A percentile compares a stretch with the other conserved stretches of the same genome.
These are phyloP conservation scores for Anthophora plumipes DNA, from an alignment of 2,888 invertebrate genomes.

Conservation along the genomic window DNA sequence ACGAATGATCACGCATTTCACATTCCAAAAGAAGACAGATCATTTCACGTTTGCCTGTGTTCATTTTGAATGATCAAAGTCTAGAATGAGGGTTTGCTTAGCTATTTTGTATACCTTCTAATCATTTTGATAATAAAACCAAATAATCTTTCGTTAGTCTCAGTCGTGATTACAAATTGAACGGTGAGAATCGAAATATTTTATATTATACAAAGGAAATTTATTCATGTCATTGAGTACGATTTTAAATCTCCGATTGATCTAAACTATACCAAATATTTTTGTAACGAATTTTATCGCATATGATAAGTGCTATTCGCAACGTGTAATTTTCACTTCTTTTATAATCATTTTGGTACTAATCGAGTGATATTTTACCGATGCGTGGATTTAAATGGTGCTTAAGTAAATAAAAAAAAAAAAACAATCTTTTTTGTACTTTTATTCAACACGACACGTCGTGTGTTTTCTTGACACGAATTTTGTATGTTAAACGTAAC, in stretches of 20 bases:
- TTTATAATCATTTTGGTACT: constrained; percentile 57
- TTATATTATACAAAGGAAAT: constrained; percentile 23
- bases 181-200: constrained; percentile 15
- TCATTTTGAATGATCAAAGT: constrained; percentile 45
- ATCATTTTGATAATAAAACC: constrained; percentile 57
- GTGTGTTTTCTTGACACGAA: not conserved
- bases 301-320: constrained; percentile 37
- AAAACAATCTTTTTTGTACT: constrained; percentile 24
- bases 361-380: constrained; percentile 44
- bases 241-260: constrained; percentile 31
- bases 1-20: constrained; percentile 64
- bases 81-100: constrained; percentile 17
- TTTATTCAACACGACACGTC: constrained; percentile 17
- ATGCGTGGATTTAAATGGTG: constrained; percentile 54
- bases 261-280: constrained; percentile 47
- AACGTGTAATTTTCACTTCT: constrained; percentile 51
- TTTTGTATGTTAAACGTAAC: constrained; percentile 11
- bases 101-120: constrained; percentile 52
- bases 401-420: constrained; percentile 42
- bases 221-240: constrained; percentile 21
- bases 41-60: constrained; percentile 52
- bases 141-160: constrained; percentile 30
- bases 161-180: constrained; percentile 9
- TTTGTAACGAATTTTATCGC: constrained; percentile 58
- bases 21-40: constrained; percentile 60